Base-by-base conservation (phyloP, 1,140 invertebrate genomes). In the Drosophila carrolli region DNA sequence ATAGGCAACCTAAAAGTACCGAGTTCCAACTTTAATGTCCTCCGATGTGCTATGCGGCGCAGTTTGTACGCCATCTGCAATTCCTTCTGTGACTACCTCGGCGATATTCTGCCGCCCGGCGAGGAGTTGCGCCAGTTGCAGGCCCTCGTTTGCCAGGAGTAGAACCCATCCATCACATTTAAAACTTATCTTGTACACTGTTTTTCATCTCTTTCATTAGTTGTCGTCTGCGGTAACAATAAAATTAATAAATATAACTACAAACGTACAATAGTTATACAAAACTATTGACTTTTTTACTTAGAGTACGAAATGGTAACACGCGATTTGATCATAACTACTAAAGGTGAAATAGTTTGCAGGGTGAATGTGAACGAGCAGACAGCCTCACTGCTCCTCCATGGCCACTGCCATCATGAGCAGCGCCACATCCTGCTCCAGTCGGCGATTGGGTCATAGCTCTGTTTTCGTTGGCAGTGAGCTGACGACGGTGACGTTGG, bases 61-160 rank as follows among this genome's bases (percentile, higher is more conserved):
- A 96, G 96, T 92, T 93, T 97, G n/a, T 96, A 96, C 83, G 95
- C 94, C 86, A 95, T 97, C 59, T 94, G 94, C 73, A 93, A 93
- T n/a, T 94, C 93, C 40, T 97, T 96, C 91, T 94, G 93, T 16
- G 93, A 94, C 47, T 96, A 96, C 90, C 94, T 97, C 40, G 90
- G 93, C 68, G 95, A 96, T 77, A 92, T 97, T 58, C 92, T 94
- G 23, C 81, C 96, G 9, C 93, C 94, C 56, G 86, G 92, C 16
- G 91, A 94, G 70, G 92, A 94, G 57, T 75, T 93, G 73, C 72
- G 89, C 46, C 93, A 93, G 55, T 89, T 94, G 51, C 93, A 94
- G 72, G 93, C 93, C 84, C 90, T 94, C 41, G 61, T 93, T n/a
- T 93, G 93, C 90, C 93, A 93, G 72, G 94, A 94, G 6, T 88